Percentiles rank a stretch among this genome's conserved stretches.
Conservation (phyloP, 2,888 invertebrate genomes). For the Nycteola revayana region DNA sequence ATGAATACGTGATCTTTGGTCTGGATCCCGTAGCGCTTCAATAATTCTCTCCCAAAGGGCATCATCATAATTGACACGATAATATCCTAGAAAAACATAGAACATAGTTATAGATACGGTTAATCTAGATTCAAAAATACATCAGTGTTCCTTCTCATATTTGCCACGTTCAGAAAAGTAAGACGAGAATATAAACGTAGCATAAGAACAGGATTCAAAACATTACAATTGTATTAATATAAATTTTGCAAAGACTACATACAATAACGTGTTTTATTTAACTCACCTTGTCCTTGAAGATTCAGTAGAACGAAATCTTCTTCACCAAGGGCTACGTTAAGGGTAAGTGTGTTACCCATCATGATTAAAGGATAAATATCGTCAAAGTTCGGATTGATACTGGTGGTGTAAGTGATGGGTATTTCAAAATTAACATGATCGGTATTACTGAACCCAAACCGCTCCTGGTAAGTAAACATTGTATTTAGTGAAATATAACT, state of each 20-base stretch:
- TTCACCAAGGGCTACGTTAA: slow-evolving; percentile 43
- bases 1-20: slow-evolving; percentile 81
- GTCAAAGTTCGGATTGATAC: slow-evolving; percentile 52
- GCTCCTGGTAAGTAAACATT: too few species aligned
- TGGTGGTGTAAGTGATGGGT: slow-evolving; percentile 77
- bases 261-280: neutral
- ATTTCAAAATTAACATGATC: slow-evolving; percentile 38
- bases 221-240: too few species aligned
- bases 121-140: too few species aligned
- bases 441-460: slow-evolving; percentile 17
- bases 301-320: slow-evolving; percentile 68
- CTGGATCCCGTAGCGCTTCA: slow-evolving; percentile 76
- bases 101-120: too few species aligned
- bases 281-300: slow-evolving; percentile 67
- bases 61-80: slow-evolving; percentile 86
- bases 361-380: slow-evolving; percentile 45
- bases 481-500: too few species aligned
- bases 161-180: too few species aligned
- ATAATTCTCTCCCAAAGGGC: slow-evolving; percentile 85
- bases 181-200: too few species aligned
- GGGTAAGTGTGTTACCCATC: slow-evolving; percentile 33
- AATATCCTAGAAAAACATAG: slow-evolving; percentile 68
- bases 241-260: too few species aligned
- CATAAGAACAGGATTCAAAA: too few species aligned
- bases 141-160: too few species aligned